Base-by-base conservation (phyloP, 2,113 vertebrate species). In the Tragulus kanchil region DNA sequence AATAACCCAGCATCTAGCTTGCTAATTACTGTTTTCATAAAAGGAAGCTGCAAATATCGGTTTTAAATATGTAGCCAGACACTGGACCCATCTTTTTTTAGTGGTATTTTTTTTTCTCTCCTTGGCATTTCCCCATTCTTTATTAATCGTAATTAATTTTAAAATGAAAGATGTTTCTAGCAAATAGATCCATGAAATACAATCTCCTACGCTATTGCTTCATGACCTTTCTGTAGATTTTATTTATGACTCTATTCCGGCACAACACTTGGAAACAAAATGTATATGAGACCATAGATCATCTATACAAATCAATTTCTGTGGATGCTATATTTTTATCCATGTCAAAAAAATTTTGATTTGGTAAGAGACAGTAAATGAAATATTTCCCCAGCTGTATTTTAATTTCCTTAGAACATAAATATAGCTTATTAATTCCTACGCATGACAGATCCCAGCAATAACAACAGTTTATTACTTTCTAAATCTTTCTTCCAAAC, bases 351-450 rank as follows among this genome's bases (percentile, higher is more conserved):
- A 75, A 85, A 15, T 2, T 58, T 93, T 85, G 9, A 96, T 94
- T 95, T 97, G 77, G 75, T 89, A 93, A 91, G 42, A 73, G 59
- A 17, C 62, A 92, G 48, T 96, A 84, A 93, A 89, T 93, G 58
- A 97, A 95, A 77, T 97, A 93, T 81, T 94, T 94, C n/a, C 85
- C 42, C n/a, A 64, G 56, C 84, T 61, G 58, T 81, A 83, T 93
- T 94, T 93, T 94, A 91, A 97, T 96, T 97, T 96, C 83, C 91
- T 96, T 94, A 94, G 58, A 94, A 91, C 67, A 94, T 96, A 97
- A 96, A 96, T 94, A 90, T 97, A 90, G 82, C 96, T 97, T 95
- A 94, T 93, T 96, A 91, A 97, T 97, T 97, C 79, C 36, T 19
- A 94, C 94, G 81, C 79, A 93, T 93, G 95, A 90, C 69, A 95